Evolutionary conservation across 2,888 invertebrate species (phyloP).

Genomic region (Catocala nupta): DNA sequence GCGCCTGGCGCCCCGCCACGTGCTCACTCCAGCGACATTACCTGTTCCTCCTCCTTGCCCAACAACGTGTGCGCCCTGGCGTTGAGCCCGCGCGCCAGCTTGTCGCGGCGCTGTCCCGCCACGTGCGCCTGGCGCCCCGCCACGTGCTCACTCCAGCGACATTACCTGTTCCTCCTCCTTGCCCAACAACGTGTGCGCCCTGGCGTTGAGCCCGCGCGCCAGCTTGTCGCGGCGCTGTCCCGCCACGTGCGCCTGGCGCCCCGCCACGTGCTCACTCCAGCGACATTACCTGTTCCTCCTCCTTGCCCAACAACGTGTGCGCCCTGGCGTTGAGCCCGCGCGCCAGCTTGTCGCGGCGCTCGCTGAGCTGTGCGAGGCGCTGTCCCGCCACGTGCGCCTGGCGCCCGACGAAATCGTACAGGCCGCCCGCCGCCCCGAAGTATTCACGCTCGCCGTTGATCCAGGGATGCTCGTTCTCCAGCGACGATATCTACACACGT

Average conservation of each 20-base stretch:
- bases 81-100: slow-evolving; percentile 87
- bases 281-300: slow-evolving; percentile 90
- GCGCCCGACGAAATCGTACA: slow-evolving; percentile 90
- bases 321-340: slow-evolving; percentile 89
- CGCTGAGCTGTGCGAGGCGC: slow-evolving; percentile 84
- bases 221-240: slow-evolving; percentile 86
- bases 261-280: not conserved
- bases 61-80: slow-evolving; percentile 95
- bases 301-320: slow-evolving; percentile 93
- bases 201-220: slow-evolving; percentile 86
- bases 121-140: slow-evolving; percentile 39
- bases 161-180: slow-evolving; percentile 92
- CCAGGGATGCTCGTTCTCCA: slow-evolving; percentile 90
- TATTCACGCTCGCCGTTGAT: slow-evolving; percentile 91
- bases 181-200: slow-evolving; percentile 94
- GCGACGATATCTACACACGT: slow-evolving; percentile 66
- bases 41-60: slow-evolving; percentile 93
- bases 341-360: slow-evolving; percentile 89
- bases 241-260: slow-evolving; percentile 38
- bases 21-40: slow-evolving; percentile 42
- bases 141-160: not conserved
- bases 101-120: slow-evolving; percentile 75
- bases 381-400: slow-evolving; percentile 87
- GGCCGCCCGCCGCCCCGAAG: slow-evolving; percentile 91
- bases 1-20: slow-evolving; percentile 37